Evolutionary conservation across 2,113 vertebrate genomes (phyloP), one percentile per base, ranked within the genome.

Genomic region (Puffinus mauretanicus): DNA sequence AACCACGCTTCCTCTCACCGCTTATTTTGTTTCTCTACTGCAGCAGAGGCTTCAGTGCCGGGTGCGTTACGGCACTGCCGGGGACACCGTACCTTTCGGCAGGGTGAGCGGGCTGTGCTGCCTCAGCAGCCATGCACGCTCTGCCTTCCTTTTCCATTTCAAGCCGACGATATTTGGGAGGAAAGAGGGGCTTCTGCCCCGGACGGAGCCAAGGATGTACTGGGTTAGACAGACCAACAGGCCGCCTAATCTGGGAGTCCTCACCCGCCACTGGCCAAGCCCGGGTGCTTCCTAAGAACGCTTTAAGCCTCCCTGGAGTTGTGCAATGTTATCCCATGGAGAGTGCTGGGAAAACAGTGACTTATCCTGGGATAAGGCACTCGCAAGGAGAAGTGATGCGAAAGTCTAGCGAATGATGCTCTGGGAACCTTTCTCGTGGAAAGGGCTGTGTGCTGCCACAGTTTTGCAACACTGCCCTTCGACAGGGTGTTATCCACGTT

Each of bases 331-430:
- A 30, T 89, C 52, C 61, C 66, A 36, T 38, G 38, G 42, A 86
- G 46, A 86, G 34, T 29, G 42, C 44, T 91, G 88, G 82, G 80
- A 83, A 94, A 96, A 67, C 10, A 69, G 66, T 82, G 64, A 90
- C 73, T 94, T 88, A 73, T 70, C 64, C 66, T 34, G 66, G 38
- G 71, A 83, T 27, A 38, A 38, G 36, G 36, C 36, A 83, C 27
- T 10, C 36, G 30, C 67, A 88, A 75, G 61, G 70, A 87, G 58
- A 66, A 51, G 57, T 71, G 81, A 17, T 57, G 64, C 55, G 76
- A 58, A 88, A 88, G 18, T 38, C 47, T 72, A 91, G 58, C 6
- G 3, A 81, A 91, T 52, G 92, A 77, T 5, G 20, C 25, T 52
- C 67, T 85, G 86, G 38, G 55, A 91, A 65, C 16, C 51, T 9